Evolutionary conservation across 92 coral and sea anemone genomes (phyloP).

Genomic region (Porites cylindrica): DNA sequence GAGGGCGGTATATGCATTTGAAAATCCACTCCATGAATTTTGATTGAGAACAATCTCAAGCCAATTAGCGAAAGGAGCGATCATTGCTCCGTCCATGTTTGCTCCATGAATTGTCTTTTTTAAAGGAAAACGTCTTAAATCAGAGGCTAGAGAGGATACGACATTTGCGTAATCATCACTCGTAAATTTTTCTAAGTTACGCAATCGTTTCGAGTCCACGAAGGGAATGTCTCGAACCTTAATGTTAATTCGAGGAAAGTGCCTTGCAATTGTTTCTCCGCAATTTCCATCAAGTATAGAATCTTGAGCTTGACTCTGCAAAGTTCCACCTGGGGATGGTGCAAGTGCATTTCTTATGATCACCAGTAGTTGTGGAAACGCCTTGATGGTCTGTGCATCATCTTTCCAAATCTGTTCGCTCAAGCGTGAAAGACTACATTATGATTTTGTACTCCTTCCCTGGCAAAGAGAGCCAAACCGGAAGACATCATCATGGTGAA

Average conservation of each 20-base stretch:
- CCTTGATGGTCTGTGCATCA: constrained; percentile 2
- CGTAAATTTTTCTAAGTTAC: constrained; percentile 18
- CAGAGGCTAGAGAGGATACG: constrained; percentile 34
- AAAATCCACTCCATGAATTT: constrained; percentile 70
- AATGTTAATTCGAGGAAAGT: constrained; percentile 47
- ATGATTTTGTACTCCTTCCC: constrained; percentile 55
- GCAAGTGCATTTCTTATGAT: constrained; percentile 59
- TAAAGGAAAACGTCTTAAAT: constrained; percentile 41
- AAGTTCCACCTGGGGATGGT: constrained; percentile 54
- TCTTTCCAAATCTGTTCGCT: constrained; percentile 61
- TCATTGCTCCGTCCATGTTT: constrained; percentile 57
- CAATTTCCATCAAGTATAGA: constrained; percentile 25
- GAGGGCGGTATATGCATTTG: constrained; percentile 45
- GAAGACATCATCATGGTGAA: constrained; percentile 72
- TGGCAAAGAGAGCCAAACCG: constrained; percentile 59
- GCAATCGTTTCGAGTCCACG: constrained; percentile 47
- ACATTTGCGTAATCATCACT: constrained; percentile 39
- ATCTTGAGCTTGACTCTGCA: constrained; percentile 24
- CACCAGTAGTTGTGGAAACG: constrained; percentile 51
- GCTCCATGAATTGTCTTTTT: constrained; percentile 66
- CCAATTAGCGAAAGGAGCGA: constrained; percentile 48
- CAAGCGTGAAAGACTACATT: constrained; percentile 64
- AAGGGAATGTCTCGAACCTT: constrained; percentile 50
- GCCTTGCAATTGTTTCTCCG: constrained; percentile 46
- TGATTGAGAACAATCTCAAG: constrained; percentile 54